Evolutionary conservation across 2,888 invertebrate species (phyloP), one percentile per base, ranked within the genome.

Genomic region (Coecobrya sp.): DNA sequence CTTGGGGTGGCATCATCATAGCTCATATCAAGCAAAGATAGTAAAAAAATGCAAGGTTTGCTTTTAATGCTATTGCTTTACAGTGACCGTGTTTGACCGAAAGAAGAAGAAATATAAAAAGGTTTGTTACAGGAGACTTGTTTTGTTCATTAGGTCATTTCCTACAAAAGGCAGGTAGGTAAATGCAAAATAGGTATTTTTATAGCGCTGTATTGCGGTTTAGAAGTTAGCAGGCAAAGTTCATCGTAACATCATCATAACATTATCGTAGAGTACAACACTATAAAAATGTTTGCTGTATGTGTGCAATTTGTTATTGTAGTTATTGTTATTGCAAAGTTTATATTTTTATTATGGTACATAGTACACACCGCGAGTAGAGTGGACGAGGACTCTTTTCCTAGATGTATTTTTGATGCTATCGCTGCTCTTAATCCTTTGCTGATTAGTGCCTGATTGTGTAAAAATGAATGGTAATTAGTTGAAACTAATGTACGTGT

Each of bases 91-190:
- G 16, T 22, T 22, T 84, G 84, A 65, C 65, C 84, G 84, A 84
- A 62, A 45, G 59, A 59, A 49, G 49, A 49, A 49, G 10, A 49
- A 49, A 7, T 49, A 82, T 7, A 36, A 82, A 19, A 16, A 82
- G 59, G 30, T 55, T 82, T 70, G 82, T 55, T 68, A 68, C 89
- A 82, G 82, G 89, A 86, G 73, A 86, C 86, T 86, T 19, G 86
- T 86, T 87, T 81, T 73, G 79, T 45, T 73, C 82, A 84, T 82
- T 89, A 55, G 89, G 89, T 89, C 89, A 89, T 84, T 89, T 89
- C 89, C 89, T 88, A 76, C 36, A 45, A 81, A 81, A 45, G n/a
- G n/a, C n/a, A 79, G 16, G 36, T 16, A 16, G 10, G 79, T 16
- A 25, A 25, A 25, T 79, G 79, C 49, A 79, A 79, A 79, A 65